Evolutionary conservation across 2,888 invertebrate species (phyloP), one percentile per base, ranked within the genome.

Genomic region (Pollenia amentaria): DNA sequence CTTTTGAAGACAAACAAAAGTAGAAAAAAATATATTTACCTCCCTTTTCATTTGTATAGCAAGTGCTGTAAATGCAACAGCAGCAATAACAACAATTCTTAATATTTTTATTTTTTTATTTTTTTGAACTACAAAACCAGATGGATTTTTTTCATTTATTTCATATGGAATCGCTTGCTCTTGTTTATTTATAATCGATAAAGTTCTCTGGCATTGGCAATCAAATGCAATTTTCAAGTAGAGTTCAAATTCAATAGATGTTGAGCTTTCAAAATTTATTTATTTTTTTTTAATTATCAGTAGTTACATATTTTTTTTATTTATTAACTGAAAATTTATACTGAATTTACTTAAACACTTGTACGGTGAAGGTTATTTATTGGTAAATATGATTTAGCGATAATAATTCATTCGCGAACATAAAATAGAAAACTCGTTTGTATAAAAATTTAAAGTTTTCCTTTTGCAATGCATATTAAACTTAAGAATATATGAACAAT

Each of bases 121-220:
- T 85, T 29, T 67, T 60, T 21, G 8, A 76, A 83, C 46, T 83
- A 79, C 65, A 75, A 83, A 65, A 76, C 21, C 75, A 83, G 57
- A 83, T 76, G 75, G 62, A 86, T 83, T 79, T 70, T 76, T 73
- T 83, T 72, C 69, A 83, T 69, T 76, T 67, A 29, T 76, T 70
- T 72, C n/a, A 65, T 78, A 51, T 72, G 57, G 65, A 57, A 77
- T 42, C 64, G 12, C 51, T 72, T 64, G 48, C 12, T 75, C 64
- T 72, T 72, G 67, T 82, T 83, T 76, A 55, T 76, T 75, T 53
- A 51, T 55, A 84, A 65, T 84, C 46, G 51, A 65, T 65, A 14
- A 21, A 69, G 44, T 55, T 16, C 51, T 70, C 44, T 73, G 80
- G 83, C 86, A 80, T 84, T 83, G 80, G 65, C 86, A 83, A 77